phyloP scores from a whole-genome alignment of 2,888 invertebrate genomes.

The Rotaria sp. region DNA sequence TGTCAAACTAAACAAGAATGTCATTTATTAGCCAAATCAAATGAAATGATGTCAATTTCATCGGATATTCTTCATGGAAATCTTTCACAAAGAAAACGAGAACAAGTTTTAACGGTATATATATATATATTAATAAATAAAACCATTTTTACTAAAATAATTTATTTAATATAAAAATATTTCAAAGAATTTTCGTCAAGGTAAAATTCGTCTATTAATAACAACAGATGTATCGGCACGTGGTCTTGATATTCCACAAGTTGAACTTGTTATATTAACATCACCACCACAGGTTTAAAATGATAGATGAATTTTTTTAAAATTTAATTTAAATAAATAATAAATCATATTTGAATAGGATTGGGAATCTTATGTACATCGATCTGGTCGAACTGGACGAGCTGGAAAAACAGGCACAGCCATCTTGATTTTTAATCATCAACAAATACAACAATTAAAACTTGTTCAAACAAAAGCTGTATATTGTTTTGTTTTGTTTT shows the following conservation, averaged over 20 bases:
- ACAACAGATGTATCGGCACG: conserved; percentile 55
- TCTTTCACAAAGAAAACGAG: conserved; percentile 49
- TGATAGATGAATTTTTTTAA: conserved; percentile 1
- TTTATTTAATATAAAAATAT: no score
- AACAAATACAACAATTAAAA: no score
- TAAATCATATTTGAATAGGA: no score
- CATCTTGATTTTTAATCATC: conserved; percentile 48
- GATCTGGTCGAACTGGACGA: conserved; percentile 53
- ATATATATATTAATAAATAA: conserved; percentile 44
- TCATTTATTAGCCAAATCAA: conserved; percentile 46
- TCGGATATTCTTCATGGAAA: conserved; percentile 51
- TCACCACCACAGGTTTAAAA: conserved; percentile 50
- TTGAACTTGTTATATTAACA: conserved; percentile 53
- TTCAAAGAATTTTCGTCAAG: conserved; percentile 48
- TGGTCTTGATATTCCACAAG: conserved; percentile 53
- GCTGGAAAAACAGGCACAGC: conserved; percentile 51
- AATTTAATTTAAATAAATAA: no score
- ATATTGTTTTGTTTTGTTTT: neutral
- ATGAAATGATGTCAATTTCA: conserved; percentile 44
- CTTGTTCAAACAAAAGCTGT: neutral
- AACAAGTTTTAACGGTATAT: conserved; percentile 48
- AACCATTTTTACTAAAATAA: no score
- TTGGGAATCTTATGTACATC: conserved; percentile 52
- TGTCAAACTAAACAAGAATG: conserved; percentile 51
- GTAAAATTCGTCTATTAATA: conserved; percentile 48